Conservation (phyloP, 1,140 invertebrate species). For the Ostrea denselamellosa region DNA sequence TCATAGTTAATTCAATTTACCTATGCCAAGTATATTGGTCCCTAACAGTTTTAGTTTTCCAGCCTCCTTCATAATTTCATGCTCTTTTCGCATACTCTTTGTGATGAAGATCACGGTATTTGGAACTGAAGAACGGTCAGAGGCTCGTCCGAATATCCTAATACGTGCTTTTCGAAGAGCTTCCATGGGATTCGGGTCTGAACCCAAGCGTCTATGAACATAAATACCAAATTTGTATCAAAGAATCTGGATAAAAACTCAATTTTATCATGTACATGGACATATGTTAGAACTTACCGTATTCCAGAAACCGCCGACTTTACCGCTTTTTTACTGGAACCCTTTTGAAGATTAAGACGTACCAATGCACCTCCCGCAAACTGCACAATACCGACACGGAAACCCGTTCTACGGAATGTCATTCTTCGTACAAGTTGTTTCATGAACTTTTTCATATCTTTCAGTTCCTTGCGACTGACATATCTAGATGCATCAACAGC, state of each 20-base stretch:
- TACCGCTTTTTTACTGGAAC: slow-evolving; percentile 64
- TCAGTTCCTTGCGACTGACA: slow-evolving; percentile 63
- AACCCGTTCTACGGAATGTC: slow-evolving; percentile 64
- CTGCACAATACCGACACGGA: slow-evolving; percentile 67
- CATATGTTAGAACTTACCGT: slow-evolving; percentile 57
- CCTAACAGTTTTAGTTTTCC: slow-evolving; percentile 69
- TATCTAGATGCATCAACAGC: slow-evolving; percentile 71
- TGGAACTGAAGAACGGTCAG: slow-evolving; percentile 60
- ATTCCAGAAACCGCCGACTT: slow-evolving; percentile 65
- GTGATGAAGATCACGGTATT: slow-evolving; percentile 70
- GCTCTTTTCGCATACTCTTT: slow-evolving; percentile 60
- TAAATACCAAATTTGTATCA: background rate
- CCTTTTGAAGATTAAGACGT: slow-evolving; percentile 61
- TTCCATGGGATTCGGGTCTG: slow-evolving; percentile 64
- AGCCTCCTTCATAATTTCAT: slow-evolving; percentile 60
- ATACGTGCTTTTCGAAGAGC: slow-evolving; percentile 62
- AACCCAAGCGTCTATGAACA: slow-evolving; percentile 49
- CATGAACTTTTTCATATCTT: slow-evolving; percentile 66
- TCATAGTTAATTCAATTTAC: slow-evolving; percentile 47
- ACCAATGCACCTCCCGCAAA: slow-evolving; percentile 61
- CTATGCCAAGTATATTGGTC: slow-evolving; percentile 69
- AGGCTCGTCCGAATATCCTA: slow-evolving; percentile 57
- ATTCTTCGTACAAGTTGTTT: slow-evolving; percentile 65
- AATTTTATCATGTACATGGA: background rate
- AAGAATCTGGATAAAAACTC: background rate